Evolutionary conservation across 2,888 invertebrate genomes (phyloP), one percentile per base, ranked within the genome.

Genomic region (Ctenicera cuprea): DNA sequence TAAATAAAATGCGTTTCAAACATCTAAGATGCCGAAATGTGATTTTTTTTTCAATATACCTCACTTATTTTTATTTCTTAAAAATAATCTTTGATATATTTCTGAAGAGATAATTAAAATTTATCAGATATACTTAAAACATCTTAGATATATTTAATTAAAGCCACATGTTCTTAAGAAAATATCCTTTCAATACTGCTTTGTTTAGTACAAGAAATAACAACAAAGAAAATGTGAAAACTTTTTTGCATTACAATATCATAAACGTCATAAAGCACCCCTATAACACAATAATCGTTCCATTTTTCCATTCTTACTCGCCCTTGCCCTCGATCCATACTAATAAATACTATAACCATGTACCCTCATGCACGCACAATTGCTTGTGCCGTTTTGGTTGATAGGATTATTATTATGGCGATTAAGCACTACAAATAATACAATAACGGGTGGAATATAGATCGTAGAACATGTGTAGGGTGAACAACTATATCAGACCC

Each of bases 361-460:
- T 54, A 67, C 66, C 57, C 66, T 57, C 66, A 67, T 64, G 45
- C 43, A 48, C 41, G 66, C 57, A 54, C 57, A 54, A 67, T 67
- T 66, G 52, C 7, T 54, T 52, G 30, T 41, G 64, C 33, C 22
- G 48, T 16, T 52, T 37, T 26, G 57, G 50, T 52, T 67, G 22
- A 45, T 50, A 59, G 59, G 37, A 59, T 59, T 38, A 59, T 59
- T 59, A 38, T 59, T 57, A 59, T 12, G 38, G 20, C 38, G 59
- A 59, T 59, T 59, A 59, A 11, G 38, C 59, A 38, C 30, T 54
- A 54, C 30, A 54, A 54, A 52, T 52, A 52, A 26, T 52, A 22
- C 26, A 54, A 30, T 26, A 30, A 22, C 33, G n/a, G 22, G 18
- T 43, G 11, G 26, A 7, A 48, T 2, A 4, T 1, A 8, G 3